phyloP scores from a whole-genome alignment of 1,140 invertebrate genomes.

The Aradophagus sp. region DNA sequence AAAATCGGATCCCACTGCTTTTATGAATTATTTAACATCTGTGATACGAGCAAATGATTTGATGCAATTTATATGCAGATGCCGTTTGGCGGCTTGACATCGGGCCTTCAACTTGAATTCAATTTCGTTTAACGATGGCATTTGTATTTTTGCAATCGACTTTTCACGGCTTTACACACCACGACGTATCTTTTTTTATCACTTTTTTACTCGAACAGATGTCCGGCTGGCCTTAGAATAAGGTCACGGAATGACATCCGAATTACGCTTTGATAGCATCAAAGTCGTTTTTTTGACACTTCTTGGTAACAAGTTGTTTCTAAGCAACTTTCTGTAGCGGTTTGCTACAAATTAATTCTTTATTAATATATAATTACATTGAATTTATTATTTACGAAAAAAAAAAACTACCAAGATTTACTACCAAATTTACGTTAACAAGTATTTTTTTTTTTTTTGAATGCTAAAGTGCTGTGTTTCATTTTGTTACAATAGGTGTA shows the following conservation, averaged over 20 bases:
- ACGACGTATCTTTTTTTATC: background rate
- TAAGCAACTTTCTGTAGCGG: too few relatives aligned
- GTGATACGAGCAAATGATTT: conserved; percentile 17
- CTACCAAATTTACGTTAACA: too few relatives aligned
- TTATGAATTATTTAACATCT: conserved; percentile 36
- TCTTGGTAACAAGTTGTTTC: too few relatives aligned
- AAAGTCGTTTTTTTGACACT: too few relatives aligned
- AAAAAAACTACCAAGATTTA: too few relatives aligned
- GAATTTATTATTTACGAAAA: too few relatives aligned
- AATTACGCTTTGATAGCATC: too few relatives aligned
- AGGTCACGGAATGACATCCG: background rate
- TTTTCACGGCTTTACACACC: background rate
- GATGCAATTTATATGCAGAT: conserved; percentile 40
- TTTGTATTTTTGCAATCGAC: conserved; percentile 14
- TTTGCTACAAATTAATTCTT: too few relatives aligned
- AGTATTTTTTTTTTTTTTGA: too few relatives aligned
- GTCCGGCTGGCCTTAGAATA: conserved; percentile 15
- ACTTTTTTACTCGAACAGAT: background rate
- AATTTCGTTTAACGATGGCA: conserved; percentile 15
- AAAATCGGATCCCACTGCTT: conserved; percentile 11
- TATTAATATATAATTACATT: too few relatives aligned
- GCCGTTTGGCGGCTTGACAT: conserved; percentile 16
- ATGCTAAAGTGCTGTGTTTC: too few relatives aligned
- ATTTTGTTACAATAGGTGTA: too few relatives aligned
- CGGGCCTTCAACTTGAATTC: conserved; percentile 9